phyloP scores from a whole-genome alignment of 2,888 invertebrate genomes.

The Pardosa pseudoannulata region DNA sequence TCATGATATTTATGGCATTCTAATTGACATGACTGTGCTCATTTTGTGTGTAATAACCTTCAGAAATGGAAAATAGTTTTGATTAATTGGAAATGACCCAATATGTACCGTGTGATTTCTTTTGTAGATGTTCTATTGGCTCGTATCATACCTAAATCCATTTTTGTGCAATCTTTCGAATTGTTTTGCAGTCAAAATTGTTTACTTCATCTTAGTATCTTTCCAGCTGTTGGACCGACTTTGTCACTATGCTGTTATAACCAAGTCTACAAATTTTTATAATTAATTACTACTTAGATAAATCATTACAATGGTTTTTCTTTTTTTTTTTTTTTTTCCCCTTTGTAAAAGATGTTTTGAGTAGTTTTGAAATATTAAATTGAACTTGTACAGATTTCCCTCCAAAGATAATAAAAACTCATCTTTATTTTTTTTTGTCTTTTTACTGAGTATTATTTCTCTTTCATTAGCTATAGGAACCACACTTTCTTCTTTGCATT shows the following conservation, averaged over 20 bases:
- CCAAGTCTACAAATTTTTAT: neutral
- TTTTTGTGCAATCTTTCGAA: neutral
- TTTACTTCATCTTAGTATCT: neutral
- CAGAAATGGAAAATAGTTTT: neutral
- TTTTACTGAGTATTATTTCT: neutral
- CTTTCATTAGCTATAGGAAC: neutral
- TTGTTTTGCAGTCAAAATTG: neutral
- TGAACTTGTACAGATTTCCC: conserved; percentile 9
- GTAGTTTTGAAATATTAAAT: conserved; percentile 3
- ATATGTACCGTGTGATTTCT: neutral
- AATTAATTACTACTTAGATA: neutral
- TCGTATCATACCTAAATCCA: too few relatives aligned
- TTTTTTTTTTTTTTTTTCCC: too few relatives aligned
- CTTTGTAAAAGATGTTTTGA: neutral
- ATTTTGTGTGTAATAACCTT: conserved; percentile 12
- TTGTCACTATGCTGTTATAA: neutral
- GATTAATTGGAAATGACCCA: neutral
- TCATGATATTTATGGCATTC: conserved; percentile 13
- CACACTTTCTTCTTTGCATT: neutral
- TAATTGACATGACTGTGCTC: conserved; percentile 13
- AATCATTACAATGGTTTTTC: neutral
- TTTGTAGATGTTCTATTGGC: neutral
- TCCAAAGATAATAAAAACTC: conserved; percentile 10
- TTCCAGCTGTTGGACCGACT: neutral
- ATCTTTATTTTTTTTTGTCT: neutral